Evolutionary conservation across 1,140 invertebrate species (phyloP).

Genomic region (Drosophila insularis): DNA sequence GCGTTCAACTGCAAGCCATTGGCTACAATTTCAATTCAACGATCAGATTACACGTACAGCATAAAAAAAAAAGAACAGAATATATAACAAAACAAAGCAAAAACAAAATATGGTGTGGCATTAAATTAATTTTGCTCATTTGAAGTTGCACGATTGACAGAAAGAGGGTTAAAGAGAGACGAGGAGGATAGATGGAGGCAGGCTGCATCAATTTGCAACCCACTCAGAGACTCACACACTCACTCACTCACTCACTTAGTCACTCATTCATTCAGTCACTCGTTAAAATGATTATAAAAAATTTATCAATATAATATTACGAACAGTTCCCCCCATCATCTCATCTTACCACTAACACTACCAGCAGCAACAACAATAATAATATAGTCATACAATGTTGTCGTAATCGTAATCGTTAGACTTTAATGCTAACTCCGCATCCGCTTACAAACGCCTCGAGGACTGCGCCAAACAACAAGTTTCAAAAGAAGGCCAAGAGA

Average conservation of each 20-base stretch:
- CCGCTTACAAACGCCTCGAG: slow-evolving; percentile 11
- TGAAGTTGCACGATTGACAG: slow-evolving; percentile 20
- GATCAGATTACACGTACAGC: slow-evolving; percentile 76
- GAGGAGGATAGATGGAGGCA: slow-evolving; percentile 10
- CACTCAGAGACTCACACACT: slow-evolving; percentile 35
- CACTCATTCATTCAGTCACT: slow-evolving; percentile 52
- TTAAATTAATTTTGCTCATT: slow-evolving; percentile 79
- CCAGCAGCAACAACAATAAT: neutral
- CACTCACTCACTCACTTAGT: slow-evolving; percentile 54
- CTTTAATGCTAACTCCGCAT: slow-evolving; percentile 16
- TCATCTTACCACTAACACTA: slow-evolving; percentile 50
- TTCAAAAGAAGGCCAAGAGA: neutral
- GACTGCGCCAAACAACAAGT: slow-evolving; percentile 16
- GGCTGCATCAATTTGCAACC: slow-evolving; percentile 57
- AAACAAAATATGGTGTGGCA: slow-evolving; percentile 43
- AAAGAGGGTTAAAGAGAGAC: slow-evolving; percentile 36
- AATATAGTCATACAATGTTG: slow-evolving; percentile 49
- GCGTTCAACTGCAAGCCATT: slow-evolving; percentile 71
- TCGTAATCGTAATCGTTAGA: slow-evolving; percentile 55
- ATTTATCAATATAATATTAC: slow-evolving; percentile 80
- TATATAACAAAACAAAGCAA: neutral
- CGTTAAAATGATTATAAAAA: slow-evolving; percentile 81
- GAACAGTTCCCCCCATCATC: slow-evolving; percentile 27
- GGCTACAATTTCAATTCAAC: slow-evolving; percentile 75
- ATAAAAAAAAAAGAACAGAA: slow-evolving; percentile 32